phyloP scores from a whole-genome alignment of 2,797 vertebrate genomes.

The Paguma larvata region DNA sequence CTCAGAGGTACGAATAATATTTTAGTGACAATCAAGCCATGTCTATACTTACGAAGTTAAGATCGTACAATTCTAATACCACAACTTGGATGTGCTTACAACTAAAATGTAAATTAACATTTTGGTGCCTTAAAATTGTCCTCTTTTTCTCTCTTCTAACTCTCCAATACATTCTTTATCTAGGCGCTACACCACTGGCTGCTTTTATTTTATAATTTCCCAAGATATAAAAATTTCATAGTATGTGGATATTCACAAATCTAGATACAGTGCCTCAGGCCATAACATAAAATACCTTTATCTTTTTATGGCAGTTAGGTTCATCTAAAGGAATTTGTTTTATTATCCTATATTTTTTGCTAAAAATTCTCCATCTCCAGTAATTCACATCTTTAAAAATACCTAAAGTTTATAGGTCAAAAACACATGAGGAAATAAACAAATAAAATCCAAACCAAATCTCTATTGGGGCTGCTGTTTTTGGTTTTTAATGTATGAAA shows the following conservation, averaged over 20 bases:
- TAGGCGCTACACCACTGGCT: neutral
- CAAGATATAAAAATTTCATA: neutral
- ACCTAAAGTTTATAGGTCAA: neutral
- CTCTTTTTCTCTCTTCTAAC: neutral
- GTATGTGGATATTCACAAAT: neutral
- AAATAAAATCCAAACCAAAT: neutral
- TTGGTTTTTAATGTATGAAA: neutral
- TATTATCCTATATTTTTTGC: neutral
- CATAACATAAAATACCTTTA: neutral
- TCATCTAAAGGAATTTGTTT: conserved; percentile 15
- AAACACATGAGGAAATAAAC: neutral
- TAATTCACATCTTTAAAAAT: neutral
- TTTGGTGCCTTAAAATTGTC: neutral
- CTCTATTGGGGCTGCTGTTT: neutral
- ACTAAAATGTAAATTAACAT: neutral
- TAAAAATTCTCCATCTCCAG: neutral
- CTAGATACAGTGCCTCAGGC: neutral
- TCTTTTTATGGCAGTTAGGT: conserved; percentile 3
- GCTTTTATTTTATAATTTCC: neutral
- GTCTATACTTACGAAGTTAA: neutral
- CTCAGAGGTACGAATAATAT: neutral
- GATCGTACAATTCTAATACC: neutral
- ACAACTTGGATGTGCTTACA: neutral
- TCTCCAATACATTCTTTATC: neutral
- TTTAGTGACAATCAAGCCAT: neutral